Base-by-base conservation (phyloP, 1,140 invertebrate species). In the Campoletis sonorensis region DNA sequence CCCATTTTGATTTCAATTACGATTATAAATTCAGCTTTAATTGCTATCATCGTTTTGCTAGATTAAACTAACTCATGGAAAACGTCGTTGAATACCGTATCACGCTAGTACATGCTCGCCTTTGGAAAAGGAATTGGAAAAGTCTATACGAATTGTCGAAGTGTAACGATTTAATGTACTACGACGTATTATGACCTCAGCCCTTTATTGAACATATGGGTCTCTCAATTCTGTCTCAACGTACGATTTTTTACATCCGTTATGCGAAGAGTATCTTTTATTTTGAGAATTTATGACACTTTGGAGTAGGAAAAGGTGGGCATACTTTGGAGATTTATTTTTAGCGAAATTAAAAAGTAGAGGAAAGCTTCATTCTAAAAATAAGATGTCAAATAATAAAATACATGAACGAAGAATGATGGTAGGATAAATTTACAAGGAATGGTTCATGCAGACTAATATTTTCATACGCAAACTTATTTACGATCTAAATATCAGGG, bases 21-120 rank as follows among this genome's bases (percentile, higher is more conserved):
- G 85, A 88, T 88, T 30, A 67, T 67, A 88, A 89, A 88, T 85
- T 82, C 78, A 79, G 82, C 80, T 86, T 88, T 88, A 87, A 89
- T 89, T 88, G 84, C 82, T 79, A 83, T 82, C 80, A 77, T 40
- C 75, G 75, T 61, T 33, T 77, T 58, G 54, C 51, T 33, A 64
- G 27, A 67, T 67, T 67, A 77, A 64, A 26, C 75, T 64, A 33
- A 37, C 75, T 37, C 45, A n/a, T 30, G 75, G n/a, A 4, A 13
- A 61, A 64, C 54, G 27, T 37, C 15, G 75, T 67, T 4, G 61
- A 58, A n/a, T 58, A 21, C 21, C 21, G 18, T 58, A 23, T 58
- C n/a, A n/a, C n/a, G 54, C 54, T 21, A 4, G 21, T 58, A 7
- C 10, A 67, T 27, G 18, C 54, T 11, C 30, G 61, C 23, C 26